Evolutionary conservation across 2,888 invertebrate genomes (phyloP), one percentile per base, ranked within the genome.

Genomic region (Trissolcus japonicus): DNA sequence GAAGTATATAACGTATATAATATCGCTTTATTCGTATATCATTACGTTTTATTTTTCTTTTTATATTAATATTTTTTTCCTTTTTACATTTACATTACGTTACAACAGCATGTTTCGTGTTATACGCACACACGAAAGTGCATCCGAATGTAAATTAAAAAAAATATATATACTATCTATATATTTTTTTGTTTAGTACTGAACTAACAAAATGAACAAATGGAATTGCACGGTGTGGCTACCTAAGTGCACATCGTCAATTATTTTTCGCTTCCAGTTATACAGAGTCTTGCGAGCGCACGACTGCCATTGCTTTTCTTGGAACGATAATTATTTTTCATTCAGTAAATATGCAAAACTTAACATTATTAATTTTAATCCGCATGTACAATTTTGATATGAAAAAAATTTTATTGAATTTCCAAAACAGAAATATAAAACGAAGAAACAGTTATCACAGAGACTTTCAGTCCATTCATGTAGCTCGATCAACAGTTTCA

Each of bases 41-140:
- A 59, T 65, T 65, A 68, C 68, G 17, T 43, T 53, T 35, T 35
- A 29, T 35, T 35, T 35, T 35, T 35, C 69, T 81, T 76, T 81
- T 84, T 81, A 80, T 82, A 83, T 79, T 83, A 82, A 82, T 65
- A 72, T 79, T 81, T 82, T 80, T 82, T 82, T 80, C n/a, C 80
- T 82, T 53, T 73, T 79, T 76, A 78, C 66, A 76, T 62, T 68
- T 48, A 59, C 66, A 35, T 35, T 63, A 56, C 62, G 59, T 62
- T 68, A 74, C 56, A 55, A 19, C 48, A 16, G 54, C 73, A 61
- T 40, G n/a, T 46, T 50, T 65, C 17, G 29, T 48, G 9, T 56
- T 17, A 21, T 13, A 14, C 6, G n/a, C 19, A 46, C 55, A 48
- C 51, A 25, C 50, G 25, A 57, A 17, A 35, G 19, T 17, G 25